Evolutionary conservation across 2,113 vertebrate genomes (phyloP).

Genomic region (Pterophyllum scalare): DNA sequence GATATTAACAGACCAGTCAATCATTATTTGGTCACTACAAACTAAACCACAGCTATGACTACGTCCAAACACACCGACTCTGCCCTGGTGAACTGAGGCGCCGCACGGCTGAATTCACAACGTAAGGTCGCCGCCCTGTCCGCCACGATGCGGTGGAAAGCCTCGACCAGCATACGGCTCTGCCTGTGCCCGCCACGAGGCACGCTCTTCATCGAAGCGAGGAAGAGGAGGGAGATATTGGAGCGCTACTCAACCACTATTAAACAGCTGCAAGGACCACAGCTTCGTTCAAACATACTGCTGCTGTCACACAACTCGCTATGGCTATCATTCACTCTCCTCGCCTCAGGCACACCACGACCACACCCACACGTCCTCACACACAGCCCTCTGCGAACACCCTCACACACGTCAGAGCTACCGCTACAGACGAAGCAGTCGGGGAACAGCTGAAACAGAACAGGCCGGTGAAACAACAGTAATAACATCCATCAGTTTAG

Average conservation of each 20-base stretch:
- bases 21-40: neutral
- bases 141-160: slow-evolving; percentile 77
- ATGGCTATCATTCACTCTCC: slow-evolving; percentile 48
- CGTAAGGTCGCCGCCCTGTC: slow-evolving; percentile 73
- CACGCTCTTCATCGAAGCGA: slow-evolving; percentile 68
- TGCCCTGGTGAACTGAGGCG: slow-evolving; percentile 61
- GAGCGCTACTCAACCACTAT: slow-evolving; percentile 78
- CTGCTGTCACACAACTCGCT: slow-evolving; percentile 52
- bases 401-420: slow-evolving; percentile 65
- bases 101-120: slow-evolving; percentile 35
- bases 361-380: slow-evolving; percentile 48
- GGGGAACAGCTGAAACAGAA: slow-evolving; percentile 78
- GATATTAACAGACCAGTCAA: neutral
- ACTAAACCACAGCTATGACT: slow-evolving; percentile 53
- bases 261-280: slow-evolving; percentile 77
- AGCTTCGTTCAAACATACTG: slow-evolving; percentile 67
- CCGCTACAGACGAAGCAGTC: slow-evolving; percentile 71
- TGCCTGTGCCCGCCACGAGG: slow-evolving; percentile 62
- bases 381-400: slow-evolving; percentile 51
- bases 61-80: slow-evolving; percentile 73
- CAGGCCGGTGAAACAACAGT: slow-evolving; percentile 69
- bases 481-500: slow-evolving; percentile 39
- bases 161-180: slow-evolving; percentile 80
- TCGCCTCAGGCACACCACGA: slow-evolving; percentile 33
- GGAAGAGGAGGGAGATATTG: slow-evolving; percentile 70